Base-by-base conservation (phyloP, 2,888 invertebrate species). In the Metalampra italica region DNA sequence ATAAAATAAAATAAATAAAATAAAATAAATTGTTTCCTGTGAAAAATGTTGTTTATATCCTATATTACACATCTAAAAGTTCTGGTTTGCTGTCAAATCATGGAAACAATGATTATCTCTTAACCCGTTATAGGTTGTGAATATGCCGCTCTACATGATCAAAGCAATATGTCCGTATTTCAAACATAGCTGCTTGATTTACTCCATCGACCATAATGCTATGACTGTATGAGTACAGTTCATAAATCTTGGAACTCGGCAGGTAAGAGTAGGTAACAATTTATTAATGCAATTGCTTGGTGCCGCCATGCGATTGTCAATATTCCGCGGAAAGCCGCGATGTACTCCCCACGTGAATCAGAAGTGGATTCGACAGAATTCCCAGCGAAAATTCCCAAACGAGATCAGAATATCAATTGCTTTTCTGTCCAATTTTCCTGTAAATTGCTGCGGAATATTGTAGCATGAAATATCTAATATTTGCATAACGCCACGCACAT, bases 401-500 rank as follows among this genome's bases (percentile, higher is more conserved):
- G 81, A 73, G 81, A 78, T 75, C 75, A 64, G 84, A 84, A 85
- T 86, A 85, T 82, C 83, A 86, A 86, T 83, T 75, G 81, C 72
- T 75, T 71, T 73, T 74, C 78, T 74, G 77, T 71, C 78, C 82
- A 83, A 85, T 82, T 84, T 83, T 75, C 82, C 75, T 75, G 75
- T 67, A 82, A 82, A 85, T 82, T 79, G 83, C 77, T 68, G 75
- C 71, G 68, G 77, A 78, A 83, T 79, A 81, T 84, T 81, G 77
- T 79, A 62, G 72, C 74, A 69, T 69, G 71, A 67, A 72, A 75
- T 75, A 72, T 75, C 71, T 76, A 75, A 78, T 80, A 85, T 83
- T 83, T 82, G 75, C 81, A 80, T 72, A 73, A 68, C 67, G 63
- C 71, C 70, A 71, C 64, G 66, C 71, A 70, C 68, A 68, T 65